Base-by-base conservation (phyloP, 2,888 invertebrate genomes). In the Drosophila mercatorum region DNA sequence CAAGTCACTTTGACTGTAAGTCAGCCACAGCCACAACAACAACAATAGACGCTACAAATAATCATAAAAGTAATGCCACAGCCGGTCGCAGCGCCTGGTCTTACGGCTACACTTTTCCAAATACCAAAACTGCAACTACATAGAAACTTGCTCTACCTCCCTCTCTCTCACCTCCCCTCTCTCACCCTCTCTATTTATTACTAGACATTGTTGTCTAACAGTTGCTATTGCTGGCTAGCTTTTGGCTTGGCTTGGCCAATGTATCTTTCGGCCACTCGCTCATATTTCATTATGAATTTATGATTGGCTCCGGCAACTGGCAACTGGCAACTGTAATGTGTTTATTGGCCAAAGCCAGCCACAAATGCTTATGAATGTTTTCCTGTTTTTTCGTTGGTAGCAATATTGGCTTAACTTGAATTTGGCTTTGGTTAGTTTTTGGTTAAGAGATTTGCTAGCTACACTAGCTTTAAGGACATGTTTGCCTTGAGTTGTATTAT, bases 221-320 rank as follows among this genome's bases (percentile, higher is more conserved):
- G 26, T 57, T 44, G 57, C 26, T 63, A 46, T 38, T 44, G 62
- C 34, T 63, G 59, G 58, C 60, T 61, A 34, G 64, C 61, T 75
- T 76, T 65, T 59, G 61, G 44, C 49, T 57, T 66, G 69, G 63
- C 49, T 22, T 22, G 22, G 22, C 22, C 63, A 75, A 75, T 70
- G 65, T 74, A 60, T 73, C 68, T 58, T 44, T 49, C 34, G 69
- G 72, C 55, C 46, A 66, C 31, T 68, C 55, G 70, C 80, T 80
- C 84, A 83, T 91, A 91, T 82, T 86, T 91, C 86, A 91, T 91
- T 90, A 90, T 89, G 84, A 91, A 91, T 91, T 91, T 91, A 91
- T 90, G 91, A 88, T 88, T 73, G 75, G 85, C 68, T 79, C 63
- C 79, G 78, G 80, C 80, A 66, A 77, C 49, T 49, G 49, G 77